phyloP scores from a whole-genome alignment of 2,113 vertebrate species.

The Jacana jacana region DNA sequence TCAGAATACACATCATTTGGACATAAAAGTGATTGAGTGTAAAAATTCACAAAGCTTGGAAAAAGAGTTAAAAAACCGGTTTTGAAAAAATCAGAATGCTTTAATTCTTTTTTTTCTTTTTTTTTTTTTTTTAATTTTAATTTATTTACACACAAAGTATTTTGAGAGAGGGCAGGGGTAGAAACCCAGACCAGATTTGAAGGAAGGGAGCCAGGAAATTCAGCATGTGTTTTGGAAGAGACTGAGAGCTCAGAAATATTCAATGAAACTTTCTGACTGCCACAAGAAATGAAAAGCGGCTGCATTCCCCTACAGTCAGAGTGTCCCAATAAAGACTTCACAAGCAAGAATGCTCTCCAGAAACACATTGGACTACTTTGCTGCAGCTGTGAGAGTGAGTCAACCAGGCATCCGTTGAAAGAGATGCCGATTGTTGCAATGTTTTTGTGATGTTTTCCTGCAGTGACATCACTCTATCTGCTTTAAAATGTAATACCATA shows the following conservation, averaged over 20 bases:
- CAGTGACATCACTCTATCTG: constrained; percentile 37
- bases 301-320: constrained; percentile 43
- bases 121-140: neutral
- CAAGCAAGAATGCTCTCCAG: constrained; percentile 52
- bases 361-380: constrained; percentile 65
- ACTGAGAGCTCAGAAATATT: constrained; percentile 60
- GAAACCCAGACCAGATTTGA: constrained; percentile 52
- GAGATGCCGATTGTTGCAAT: constrained; percentile 19
- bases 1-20: neutral
- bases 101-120: neutral
- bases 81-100: neutral
- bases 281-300: constrained; percentile 66
- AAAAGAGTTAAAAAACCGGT: neutral
- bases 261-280: constrained; percentile 60
- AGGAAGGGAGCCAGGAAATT: constrained; percentile 60
- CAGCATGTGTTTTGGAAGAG: constrained; percentile 58
- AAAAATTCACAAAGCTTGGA: neutral
- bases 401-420: constrained; percentile 48
- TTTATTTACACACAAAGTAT: neutral
- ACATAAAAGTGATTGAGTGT: neutral
- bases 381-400: constrained; percentile 63
- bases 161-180: neutral
- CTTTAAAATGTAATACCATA: constrained; percentile 8
- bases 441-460: constrained; percentile 33
- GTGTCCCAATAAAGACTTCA: constrained; percentile 66